A percentile compares a stretch with the other conserved stretches of the same genome.
phyloP scores from a whole-genome alignment of 1,140 invertebrate species.

The Chrysomallon squamiferum region DNA sequence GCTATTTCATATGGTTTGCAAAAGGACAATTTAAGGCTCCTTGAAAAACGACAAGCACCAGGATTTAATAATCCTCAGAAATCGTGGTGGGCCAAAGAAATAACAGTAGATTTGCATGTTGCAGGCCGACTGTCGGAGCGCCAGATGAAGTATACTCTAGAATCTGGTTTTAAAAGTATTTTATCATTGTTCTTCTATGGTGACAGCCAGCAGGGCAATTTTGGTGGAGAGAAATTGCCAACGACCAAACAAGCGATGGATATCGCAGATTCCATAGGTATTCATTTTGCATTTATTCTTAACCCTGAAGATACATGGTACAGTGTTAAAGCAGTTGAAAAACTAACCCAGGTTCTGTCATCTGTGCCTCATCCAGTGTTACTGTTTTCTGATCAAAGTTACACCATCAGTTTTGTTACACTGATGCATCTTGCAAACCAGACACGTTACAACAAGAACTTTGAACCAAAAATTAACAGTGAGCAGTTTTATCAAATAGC shows the following conservation, averaged over 20 bases:
- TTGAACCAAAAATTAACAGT: slow-evolving; percentile 32
- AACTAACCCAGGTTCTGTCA: slow-evolving; percentile 28
- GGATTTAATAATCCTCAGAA: slow-evolving; percentile 42
- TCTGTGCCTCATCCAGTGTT: slow-evolving; percentile 35
- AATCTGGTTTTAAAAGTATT: slow-evolving; percentile 49
- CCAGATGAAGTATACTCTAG: slow-evolving; percentile 50
- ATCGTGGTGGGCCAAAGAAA: slow-evolving; percentile 55
- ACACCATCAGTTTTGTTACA: slow-evolving; percentile 45
- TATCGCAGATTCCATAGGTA: slow-evolving; percentile 24
- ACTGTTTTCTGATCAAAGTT: slow-evolving; percentile 42
- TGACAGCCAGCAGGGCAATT: slow-evolving; percentile 25
- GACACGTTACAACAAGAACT: slow-evolving; percentile 16
- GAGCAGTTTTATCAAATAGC: slow-evolving; percentile 40
- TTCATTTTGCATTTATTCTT: slow-evolving; percentile 37
- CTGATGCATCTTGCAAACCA: slow-evolving; percentile 48
- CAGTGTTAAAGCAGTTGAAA: slow-evolving; percentile 34
- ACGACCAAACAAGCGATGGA: slow-evolving; percentile 28
- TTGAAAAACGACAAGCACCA: slow-evolving; percentile 19
- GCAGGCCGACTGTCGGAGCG: slow-evolving; percentile 45
- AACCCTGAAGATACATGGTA: slow-evolving; percentile 36
- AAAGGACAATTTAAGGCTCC: slow-evolving; percentile 5
- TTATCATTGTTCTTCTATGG: slow-evolving; percentile 42
- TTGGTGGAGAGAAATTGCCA: slow-evolving; percentile 41
- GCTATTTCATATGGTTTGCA: too few relatives aligned
- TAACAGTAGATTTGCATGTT: slow-evolving; percentile 47